A percentile compares a stretch with the other conserved stretches of the same genome.
phyloP scores from a whole-genome alignment of 2,888 invertebrate species.

The Diarsia brunnea region DNA sequence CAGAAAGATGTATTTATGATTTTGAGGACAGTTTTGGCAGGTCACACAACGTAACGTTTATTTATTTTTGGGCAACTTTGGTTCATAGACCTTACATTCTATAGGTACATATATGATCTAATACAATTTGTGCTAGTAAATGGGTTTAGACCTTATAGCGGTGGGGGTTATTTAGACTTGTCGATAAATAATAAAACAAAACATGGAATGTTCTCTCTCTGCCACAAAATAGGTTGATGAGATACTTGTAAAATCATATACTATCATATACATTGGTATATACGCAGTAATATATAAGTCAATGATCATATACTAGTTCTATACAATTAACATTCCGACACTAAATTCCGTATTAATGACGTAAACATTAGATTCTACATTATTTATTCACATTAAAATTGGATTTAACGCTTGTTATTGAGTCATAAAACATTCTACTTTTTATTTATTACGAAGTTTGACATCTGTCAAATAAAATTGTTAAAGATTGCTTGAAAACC shows the following conservation, averaged over 20 bases:
- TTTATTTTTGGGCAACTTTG: too few species aligned
- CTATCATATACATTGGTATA: too few species aligned
- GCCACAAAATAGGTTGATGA: conserved; percentile 13
- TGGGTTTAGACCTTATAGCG: too few species aligned
- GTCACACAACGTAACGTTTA: too few species aligned
- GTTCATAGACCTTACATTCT: too few species aligned
- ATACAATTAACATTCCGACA: conserved; percentile 38
- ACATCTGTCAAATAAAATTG: not conserved
- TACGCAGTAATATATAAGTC: too few species aligned
- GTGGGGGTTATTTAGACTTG: too few species aligned
- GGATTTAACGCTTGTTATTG: not conserved
- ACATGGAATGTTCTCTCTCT: conserved; percentile 18
- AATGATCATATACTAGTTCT: too few species aligned
- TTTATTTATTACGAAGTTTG: too few species aligned
- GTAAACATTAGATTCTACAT: conserved; percentile 33
- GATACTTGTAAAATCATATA: conserved; percentile 22
- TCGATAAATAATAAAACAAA: too few species aligned
- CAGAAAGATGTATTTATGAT: not conserved
- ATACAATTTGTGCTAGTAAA: too few species aligned
- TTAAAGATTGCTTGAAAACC: not conserved
- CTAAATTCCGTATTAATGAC: conserved; percentile 43
- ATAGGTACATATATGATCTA: too few species aligned
- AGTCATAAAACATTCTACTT: not conserved
- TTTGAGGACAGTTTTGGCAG: not conserved
- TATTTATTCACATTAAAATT: not conserved